Conservation (phyloP, 2,797 vertebrate genomes). For the Limosa lapponica region DNA sequence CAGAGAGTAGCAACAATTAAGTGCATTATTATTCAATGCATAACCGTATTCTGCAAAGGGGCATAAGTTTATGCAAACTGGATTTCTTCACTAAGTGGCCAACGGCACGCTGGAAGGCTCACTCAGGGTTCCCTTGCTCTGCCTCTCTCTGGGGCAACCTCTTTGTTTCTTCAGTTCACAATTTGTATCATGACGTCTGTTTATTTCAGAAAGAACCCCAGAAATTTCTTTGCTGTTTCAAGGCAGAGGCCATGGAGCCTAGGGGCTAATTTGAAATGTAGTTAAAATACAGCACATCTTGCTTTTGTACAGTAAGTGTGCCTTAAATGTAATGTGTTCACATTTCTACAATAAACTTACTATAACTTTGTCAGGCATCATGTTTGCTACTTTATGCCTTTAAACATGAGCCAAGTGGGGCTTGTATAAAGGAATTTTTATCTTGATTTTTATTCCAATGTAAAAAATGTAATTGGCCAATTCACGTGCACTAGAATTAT, state of each 20-base stretch:
- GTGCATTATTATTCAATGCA: neutral
- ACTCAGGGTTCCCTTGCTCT: neutral
- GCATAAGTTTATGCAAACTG: neutral
- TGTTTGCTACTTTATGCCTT: neutral
- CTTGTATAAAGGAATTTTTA: neutral
- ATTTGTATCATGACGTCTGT: fast-evolving
- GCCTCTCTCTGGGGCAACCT: neutral
- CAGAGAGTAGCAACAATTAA: neutral
- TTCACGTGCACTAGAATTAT: neutral
- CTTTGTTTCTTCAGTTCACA: neutral
- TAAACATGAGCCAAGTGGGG: neutral
- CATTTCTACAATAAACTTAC: neutral
- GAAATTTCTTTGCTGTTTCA: neutral
- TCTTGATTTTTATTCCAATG: neutral
- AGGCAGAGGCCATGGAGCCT: neutral
- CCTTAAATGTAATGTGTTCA: neutral
- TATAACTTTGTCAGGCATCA: neutral
- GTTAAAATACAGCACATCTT: neutral
- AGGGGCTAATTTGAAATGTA: neutral
- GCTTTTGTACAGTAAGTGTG: neutral
- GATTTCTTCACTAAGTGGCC: neutral
- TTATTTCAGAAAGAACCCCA: neutral
- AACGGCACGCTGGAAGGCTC: neutral
- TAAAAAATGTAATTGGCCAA: neutral
- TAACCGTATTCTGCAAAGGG: neutral